These are phyloP conservation scores for Ochropleura leucogaster DNA, from an alignment of 2,888 invertebrate genomes.

Conservation along the genomic window DNA sequence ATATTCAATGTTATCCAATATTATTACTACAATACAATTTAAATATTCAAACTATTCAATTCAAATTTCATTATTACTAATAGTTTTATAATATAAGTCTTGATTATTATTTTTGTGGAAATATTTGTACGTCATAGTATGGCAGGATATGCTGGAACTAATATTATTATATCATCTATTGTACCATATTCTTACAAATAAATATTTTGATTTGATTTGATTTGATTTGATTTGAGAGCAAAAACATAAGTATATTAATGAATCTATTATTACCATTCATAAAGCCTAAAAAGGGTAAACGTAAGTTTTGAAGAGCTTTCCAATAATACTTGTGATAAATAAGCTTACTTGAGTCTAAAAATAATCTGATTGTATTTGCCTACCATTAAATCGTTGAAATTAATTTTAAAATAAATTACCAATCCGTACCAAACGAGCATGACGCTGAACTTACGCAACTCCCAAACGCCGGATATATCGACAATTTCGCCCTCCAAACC, in stretches of 20 bases:
- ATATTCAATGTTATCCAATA: too few relatives aligned
- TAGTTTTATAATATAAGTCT: too few relatives aligned
- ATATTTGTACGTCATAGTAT: too few relatives aligned
- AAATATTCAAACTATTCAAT: too few relatives aligned
- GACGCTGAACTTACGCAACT: slow-evolving; percentile 34
- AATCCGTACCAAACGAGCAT: background rate
- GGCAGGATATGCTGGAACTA: too few relatives aligned
- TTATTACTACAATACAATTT: too few relatives aligned
- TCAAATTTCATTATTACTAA: too few relatives aligned
- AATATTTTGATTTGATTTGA: too few relatives aligned
- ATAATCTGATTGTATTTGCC: background rate
- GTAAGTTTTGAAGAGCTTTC: slow-evolving; percentile 6
- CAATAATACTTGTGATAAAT: slow-evolving; percentile 8
- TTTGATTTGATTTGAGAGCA: too few relatives aligned
- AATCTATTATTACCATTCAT: background rate
- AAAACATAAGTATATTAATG: background rate
- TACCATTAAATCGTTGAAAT: background rate
- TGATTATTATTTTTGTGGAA: too few relatives aligned
- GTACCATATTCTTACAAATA: too few relatives aligned
- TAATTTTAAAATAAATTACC: slow-evolving; percentile 3
- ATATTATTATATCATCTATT: too few relatives aligned
- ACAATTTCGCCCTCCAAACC: slow-evolving; percentile 54
- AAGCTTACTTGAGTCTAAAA: slow-evolving; percentile 7
- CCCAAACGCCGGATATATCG: slow-evolving; percentile 40
- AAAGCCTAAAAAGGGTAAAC: slow-evolving; percentile 1